phyloP scores from a whole-genome alignment of 1,140 invertebrate genomes.

The Micrasema minimum region DNA sequence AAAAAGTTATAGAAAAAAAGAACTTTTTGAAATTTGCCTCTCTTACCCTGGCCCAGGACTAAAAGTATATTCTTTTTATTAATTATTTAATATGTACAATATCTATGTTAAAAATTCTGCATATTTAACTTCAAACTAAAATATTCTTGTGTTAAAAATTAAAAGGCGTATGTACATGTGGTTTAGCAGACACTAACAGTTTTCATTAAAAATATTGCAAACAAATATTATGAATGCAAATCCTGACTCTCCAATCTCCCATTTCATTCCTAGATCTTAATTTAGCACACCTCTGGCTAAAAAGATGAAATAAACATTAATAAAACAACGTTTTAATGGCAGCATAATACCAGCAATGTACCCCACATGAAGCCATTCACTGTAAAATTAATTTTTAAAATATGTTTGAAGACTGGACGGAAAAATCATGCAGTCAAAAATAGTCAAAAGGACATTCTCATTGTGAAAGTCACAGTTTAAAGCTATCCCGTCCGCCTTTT shows the following conservation, averaged over 20 bases:
- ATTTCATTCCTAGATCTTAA: not conserved
- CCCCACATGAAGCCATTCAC: too few relatives aligned
- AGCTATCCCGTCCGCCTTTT: too few relatives aligned
- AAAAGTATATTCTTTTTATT: conserved; percentile 5
- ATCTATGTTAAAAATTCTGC: conserved; percentile 33
- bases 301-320: too few relatives aligned
- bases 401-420: too few relatives aligned
- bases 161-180: conserved; percentile 47
- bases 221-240: conserved; percentile 24
- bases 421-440: too few relatives aligned
- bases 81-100: conserved; percentile 33
- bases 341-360: too few relatives aligned
- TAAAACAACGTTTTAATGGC: too few relatives aligned
- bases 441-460: too few relatives aligned
- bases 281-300: too few relatives aligned
- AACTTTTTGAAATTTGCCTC: not conserved
- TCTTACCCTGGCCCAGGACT: conserved; percentile 6
- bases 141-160: conserved; percentile 42
- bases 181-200: conserved; percentile 38
- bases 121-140: conserved; percentile 37
- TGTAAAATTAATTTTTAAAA: too few relatives aligned
- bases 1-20: too few relatives aligned
- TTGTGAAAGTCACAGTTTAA: too few relatives aligned
- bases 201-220: conserved; percentile 22
- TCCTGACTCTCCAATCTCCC: conserved; percentile 1